Evolutionary conservation across 2,797 vertebrate species (phyloP).

Genomic region (Steatocranus sp.): DNA sequence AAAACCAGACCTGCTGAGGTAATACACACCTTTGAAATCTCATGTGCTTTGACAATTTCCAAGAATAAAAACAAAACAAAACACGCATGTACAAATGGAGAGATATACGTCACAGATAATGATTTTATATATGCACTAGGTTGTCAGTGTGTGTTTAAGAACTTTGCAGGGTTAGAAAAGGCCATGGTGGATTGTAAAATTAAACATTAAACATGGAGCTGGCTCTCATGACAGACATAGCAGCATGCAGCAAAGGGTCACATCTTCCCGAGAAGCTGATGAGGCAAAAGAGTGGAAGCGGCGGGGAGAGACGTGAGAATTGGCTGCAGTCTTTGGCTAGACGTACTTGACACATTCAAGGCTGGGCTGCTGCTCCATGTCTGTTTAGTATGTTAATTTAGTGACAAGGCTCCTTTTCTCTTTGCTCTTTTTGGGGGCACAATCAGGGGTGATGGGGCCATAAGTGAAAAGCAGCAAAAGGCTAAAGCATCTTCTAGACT

Average conservation of each 20-base stretch:
- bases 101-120: neutral
- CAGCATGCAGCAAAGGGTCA: conserved; percentile 20
- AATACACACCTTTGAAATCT: conserved; percentile 4
- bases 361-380: neutral
- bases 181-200: conserved; percentile 22
- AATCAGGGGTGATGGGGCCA: neutral
- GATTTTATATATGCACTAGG: neutral
- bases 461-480: neutral
- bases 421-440: neutral
- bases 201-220: conserved; percentile 23
- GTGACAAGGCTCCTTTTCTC: neutral
- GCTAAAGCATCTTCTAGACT: neutral
- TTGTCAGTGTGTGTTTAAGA: neutral
- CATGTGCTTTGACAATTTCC: neutral
- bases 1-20: conserved; percentile 1
- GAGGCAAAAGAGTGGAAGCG: conserved; percentile 8
- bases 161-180: neutral
- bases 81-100: neutral
- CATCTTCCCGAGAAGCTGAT: conserved; percentile 18
- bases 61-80: neutral
- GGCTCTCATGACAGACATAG: conserved; percentile 20
- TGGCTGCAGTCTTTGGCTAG: conserved; percentile 1
- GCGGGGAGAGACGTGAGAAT: neutral
- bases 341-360: neutral
- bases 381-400: neutral